A percentile compares a stretch with the other conserved stretches of the same genome.
These are phyloP conservation scores for Chalcis sispes DNA, from an alignment of 2,888 invertebrate genomes.

Conservation along the genomic window DNA sequence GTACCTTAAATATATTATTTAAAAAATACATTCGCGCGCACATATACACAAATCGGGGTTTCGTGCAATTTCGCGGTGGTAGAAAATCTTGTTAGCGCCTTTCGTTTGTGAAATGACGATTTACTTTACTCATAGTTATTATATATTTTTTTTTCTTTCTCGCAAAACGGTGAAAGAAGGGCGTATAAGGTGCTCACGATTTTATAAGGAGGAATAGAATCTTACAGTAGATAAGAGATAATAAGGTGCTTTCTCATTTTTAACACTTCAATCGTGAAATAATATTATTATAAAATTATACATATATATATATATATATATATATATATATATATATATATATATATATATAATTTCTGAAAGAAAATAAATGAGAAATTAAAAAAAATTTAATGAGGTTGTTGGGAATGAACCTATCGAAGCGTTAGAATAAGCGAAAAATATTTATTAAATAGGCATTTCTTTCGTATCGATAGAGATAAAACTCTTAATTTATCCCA, in stretches of 20 bases:
- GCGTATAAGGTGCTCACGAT: slow-evolving; percentile 47
- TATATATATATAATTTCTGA: slow-evolving; percentile 55
- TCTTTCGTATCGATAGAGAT: slow-evolving; percentile 21
- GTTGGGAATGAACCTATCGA: slow-evolving; percentile 17
- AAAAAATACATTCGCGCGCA: slow-evolving; percentile 44
- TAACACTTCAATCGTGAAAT: slow-evolving; percentile 28
- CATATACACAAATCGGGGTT: slow-evolving; percentile 68
- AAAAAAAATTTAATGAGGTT: slow-evolving; percentile 24
- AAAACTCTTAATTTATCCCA: slow-evolving; percentile 18
- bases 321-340: not conserved
- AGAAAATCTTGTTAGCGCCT: slow-evolving; percentile 60
- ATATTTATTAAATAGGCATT: slow-evolving; percentile 41
- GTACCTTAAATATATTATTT: slow-evolving; percentile 43
- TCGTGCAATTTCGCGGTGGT: slow-evolving; percentile 74
- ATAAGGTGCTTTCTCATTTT: slow-evolving; percentile 51
- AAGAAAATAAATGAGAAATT: slow-evolving; percentile 11
- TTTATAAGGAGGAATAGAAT: slow-evolving; percentile 46
- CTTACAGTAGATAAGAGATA: slow-evolving; percentile 33
- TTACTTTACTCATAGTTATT: slow-evolving; percentile 23
- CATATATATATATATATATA: slow-evolving; percentile 26
- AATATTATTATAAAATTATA: slow-evolving; percentile 61
- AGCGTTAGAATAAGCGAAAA: slow-evolving; percentile 46
- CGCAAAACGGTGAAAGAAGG: slow-evolving; percentile 5
- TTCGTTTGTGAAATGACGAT: slow-evolving; percentile 34
- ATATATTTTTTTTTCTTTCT: slow-evolving; percentile 26